Evolutionary conservation across 2,797 vertebrate genomes (phyloP).

Genomic region (Myioborus melanocephalus): DNA sequence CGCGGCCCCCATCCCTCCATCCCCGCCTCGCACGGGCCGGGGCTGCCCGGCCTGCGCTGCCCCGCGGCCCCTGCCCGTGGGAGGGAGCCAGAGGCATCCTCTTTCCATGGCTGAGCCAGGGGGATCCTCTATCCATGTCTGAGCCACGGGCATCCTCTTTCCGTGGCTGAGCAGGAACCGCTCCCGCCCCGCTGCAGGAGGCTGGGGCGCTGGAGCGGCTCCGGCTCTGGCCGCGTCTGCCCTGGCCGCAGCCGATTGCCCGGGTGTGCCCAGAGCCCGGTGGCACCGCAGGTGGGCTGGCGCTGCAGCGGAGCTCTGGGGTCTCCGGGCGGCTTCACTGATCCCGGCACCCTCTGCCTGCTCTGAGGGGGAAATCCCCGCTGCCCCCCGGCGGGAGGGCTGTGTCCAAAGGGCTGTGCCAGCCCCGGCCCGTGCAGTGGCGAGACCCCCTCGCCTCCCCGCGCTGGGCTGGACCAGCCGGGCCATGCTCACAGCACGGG

Average conservation of each 20-base stretch:
- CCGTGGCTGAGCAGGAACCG: background rate
- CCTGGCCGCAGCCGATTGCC: background rate
- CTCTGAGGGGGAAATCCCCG: fast-evolving
- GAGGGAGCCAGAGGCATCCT: background rate
- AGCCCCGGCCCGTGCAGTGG: background rate
- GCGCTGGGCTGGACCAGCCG: fast-evolving
- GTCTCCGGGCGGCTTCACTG: background rate
- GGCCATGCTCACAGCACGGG: fast-evolving
- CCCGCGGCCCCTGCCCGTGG: background rate
- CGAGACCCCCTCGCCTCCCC: fast-evolving
- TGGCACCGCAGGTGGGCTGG: background rate
- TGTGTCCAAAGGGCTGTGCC: background rate
- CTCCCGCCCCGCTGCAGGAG: constrained; percentile 14
- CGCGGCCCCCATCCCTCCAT: fast-evolving
- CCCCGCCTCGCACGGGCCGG: fast-evolving
- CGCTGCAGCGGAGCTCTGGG: background rate
- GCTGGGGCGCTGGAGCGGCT: constrained; percentile 44
- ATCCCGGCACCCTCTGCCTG: background rate
- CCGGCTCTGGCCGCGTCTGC: background rate
- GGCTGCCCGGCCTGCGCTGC: background rate
- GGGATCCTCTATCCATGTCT: fast-evolving
- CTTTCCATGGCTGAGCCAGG: background rate
- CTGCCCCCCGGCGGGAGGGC: fast-evolving
- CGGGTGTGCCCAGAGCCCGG: too few relatives aligned
- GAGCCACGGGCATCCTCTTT: fast-evolving